phyloP scores from a whole-genome alignment of 2,888 invertebrate species.

The Lycaena phlaeas region DNA sequence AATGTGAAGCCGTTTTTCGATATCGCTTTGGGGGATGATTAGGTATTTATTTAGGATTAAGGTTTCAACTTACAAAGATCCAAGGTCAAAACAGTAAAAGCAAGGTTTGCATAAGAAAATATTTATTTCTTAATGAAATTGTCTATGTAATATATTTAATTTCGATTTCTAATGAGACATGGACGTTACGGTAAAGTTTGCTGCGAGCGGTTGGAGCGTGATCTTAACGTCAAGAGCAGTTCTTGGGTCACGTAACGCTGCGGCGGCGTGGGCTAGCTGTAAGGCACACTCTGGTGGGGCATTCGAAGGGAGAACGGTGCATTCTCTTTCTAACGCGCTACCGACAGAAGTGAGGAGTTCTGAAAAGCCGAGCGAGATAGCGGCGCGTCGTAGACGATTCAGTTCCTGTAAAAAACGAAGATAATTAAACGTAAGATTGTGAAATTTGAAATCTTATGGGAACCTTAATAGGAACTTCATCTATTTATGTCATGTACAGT shows the following conservation, averaged over 20 bases:
- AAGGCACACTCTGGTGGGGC: slow-evolving; percentile 90
- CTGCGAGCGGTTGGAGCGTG: slow-evolving; percentile 45
- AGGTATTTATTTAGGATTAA: no score
- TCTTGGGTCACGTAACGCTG: slow-evolving; percentile 82
- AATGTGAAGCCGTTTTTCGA: no score
- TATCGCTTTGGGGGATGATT: no score
- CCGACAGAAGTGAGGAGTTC: slow-evolving; percentile 91
- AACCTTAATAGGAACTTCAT: no score
- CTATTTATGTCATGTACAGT: no score
- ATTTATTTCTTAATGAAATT: no score
- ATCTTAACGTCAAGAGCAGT: slow-evolving; percentile 62
- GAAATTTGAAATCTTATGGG: no score
- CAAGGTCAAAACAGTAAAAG: no score
- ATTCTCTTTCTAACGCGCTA: slow-evolving; percentile 90
- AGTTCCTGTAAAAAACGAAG: slow-evolving; percentile 83
- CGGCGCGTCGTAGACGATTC: slow-evolving; percentile 91
- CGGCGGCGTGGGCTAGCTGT: slow-evolving; percentile 91
- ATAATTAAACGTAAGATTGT: no score
- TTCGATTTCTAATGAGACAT: slow-evolving; percentile 31
- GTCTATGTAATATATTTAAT: neutral
- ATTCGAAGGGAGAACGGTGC: slow-evolving; percentile 81
- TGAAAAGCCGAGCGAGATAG: slow-evolving; percentile 91
- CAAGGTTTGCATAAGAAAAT: no score
- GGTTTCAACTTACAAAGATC: no score
- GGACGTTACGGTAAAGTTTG: slow-evolving; percentile 38